These are phyloP conservation scores for Craniophora ligustri DNA, from an alignment of 2,888 invertebrate genomes.

Conservation along the genomic window DNA sequence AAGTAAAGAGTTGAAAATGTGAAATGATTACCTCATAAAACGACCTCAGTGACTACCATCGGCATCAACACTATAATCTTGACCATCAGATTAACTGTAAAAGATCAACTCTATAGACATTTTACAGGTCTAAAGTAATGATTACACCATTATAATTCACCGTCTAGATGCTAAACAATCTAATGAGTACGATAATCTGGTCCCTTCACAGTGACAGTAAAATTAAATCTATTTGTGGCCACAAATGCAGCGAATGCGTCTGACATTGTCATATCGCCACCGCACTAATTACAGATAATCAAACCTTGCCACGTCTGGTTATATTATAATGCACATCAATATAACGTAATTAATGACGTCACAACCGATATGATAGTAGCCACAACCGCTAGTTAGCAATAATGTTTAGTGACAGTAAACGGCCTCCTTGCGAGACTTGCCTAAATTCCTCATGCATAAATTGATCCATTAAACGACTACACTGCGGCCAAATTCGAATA, in stretches of 20 bases:
- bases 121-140: too few relatives aligned
- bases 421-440: background rate
- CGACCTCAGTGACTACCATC: too few relatives aligned
- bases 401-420: slow-evolving; percentile 8
- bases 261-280: background rate
- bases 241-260: slow-evolving; percentile 20
- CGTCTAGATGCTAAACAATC: slow-evolving; percentile 45
- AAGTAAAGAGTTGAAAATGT: too few relatives aligned
- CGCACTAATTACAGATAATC: background rate
- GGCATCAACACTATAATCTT: too few relatives aligned
- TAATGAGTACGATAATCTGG: slow-evolving; percentile 43
- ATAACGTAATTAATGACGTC: slow-evolving; percentile 21
- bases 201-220: slow-evolving; percentile 29
- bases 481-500: too few relatives aligned
- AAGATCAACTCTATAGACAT: too few relatives aligned
- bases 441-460: background rate
- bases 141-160: slow-evolving; percentile 33
- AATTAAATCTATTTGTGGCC: slow-evolving; percentile 48
- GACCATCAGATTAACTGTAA: too few relatives aligned
- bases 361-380: slow-evolving; percentile 14
- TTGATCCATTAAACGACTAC: background rate
- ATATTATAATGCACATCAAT: too few relatives aligned
- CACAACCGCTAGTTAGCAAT: slow-evolving; percentile 10
- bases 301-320: too few relatives aligned
- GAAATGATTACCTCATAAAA: too few relatives aligned